These are phyloP conservation scores for Ptilorrhoa leucosticta DNA, from an alignment of 2,113 vertebrate genomes.

Conservation along the genomic window DNA sequence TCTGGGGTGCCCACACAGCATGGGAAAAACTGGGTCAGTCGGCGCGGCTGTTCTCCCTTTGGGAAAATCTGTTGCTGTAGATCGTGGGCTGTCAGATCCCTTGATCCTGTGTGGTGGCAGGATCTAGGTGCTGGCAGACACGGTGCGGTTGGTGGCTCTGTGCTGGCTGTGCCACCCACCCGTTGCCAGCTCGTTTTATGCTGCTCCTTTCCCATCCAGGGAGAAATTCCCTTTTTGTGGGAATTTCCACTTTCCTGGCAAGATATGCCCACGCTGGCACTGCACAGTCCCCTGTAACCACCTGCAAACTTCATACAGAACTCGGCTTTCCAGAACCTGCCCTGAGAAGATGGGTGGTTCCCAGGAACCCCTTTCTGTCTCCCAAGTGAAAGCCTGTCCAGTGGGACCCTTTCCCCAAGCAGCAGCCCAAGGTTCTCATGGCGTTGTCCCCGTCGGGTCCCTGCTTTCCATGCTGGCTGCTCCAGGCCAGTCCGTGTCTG, in stretches of 20 bases:
- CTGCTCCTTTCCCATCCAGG: neutral
- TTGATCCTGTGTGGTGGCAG: neutral
- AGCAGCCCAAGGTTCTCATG: fast-evolving
- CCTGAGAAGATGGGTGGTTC: neutral
- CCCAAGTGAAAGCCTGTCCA: neutral
- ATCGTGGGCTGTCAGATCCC: neutral
- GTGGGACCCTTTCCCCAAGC: neutral
- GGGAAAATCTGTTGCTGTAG: neutral
- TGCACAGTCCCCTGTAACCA: neutral
- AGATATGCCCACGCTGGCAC: neutral
- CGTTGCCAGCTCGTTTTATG: fast-evolving
- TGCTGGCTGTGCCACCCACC: neutral
- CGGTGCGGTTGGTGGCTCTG: neutral
- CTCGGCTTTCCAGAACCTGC: neutral
- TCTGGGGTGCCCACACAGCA: neutral
- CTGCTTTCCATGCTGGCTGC: fast-evolving
- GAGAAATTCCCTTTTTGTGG: neutral
- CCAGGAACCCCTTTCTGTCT: neutral
- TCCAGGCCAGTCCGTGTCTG: fast-evolving
- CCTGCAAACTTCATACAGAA: neutral
- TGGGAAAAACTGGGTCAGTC: neutral
- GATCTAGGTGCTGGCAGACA: neutral
- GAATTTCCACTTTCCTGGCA: constrained; percentile 15
- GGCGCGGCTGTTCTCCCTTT: fast-evolving
- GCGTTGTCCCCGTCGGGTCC: fast-evolving